Evolutionary conservation across 2,888 invertebrate species (phyloP).

Genomic region (Fragum sueziense): DNA sequence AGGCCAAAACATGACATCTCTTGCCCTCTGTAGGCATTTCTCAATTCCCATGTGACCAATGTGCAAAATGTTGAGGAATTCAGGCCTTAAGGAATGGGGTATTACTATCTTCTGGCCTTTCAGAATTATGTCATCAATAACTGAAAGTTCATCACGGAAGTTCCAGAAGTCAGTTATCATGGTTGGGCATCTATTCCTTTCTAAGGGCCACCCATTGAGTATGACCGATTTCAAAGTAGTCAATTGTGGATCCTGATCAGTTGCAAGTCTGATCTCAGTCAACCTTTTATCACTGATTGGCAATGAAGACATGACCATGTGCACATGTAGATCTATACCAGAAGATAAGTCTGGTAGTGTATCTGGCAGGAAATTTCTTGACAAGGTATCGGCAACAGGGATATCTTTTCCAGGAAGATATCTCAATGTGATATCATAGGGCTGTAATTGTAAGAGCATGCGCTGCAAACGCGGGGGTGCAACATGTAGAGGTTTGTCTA

Average conservation of each 20-base stretch:
- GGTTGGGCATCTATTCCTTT: conserved; percentile 1
- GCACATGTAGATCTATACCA: conserved; percentile 12
- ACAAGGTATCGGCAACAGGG: conserved; percentile 48
- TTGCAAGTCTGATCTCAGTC: too few species aligned
- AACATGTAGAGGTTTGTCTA: conserved; percentile 40
- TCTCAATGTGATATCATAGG: conserved; percentile 35
- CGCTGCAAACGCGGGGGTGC: conserved; percentile 41
- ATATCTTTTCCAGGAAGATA: conserved; percentile 45
- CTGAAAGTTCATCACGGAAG: conserved; percentile 36
- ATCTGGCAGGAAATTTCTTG: conserved; percentile 30
- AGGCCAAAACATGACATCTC: conserved; percentile 61
- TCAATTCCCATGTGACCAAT: conserved; percentile 57
- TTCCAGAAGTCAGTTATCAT: conserved; percentile 21
- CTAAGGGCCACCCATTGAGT: too few species aligned
- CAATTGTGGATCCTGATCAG: too few species aligned
- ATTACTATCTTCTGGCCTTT: conserved; percentile 44
- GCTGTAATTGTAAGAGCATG: conserved; percentile 45
- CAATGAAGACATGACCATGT: conserved; percentile 8
- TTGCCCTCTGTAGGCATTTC: conserved; percentile 49
- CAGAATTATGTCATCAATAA: conserved; percentile 37
- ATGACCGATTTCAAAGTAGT: too few species aligned
- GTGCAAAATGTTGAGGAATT: conserved; percentile 55
- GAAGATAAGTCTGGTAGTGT: conserved; percentile 17
- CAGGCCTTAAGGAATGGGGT: conserved; percentile 39
- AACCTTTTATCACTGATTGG: conserved; percentile 13